Evolutionary conservation across 2,888 invertebrate species (phyloP), one percentile per base, ranked within the genome.

Genomic region (Mesoligia furuncula): DNA sequence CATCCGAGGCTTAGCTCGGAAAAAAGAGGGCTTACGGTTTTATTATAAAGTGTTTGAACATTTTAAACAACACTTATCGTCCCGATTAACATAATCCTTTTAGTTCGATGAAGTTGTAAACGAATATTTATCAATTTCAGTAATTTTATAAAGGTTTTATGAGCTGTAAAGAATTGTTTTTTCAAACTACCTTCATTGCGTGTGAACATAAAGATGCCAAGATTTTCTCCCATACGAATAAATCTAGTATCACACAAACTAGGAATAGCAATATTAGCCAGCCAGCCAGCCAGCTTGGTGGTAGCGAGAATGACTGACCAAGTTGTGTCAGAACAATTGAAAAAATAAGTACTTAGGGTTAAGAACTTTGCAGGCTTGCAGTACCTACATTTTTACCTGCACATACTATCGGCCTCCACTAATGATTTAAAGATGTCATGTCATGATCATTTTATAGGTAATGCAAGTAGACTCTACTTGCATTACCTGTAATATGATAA

Each of bases 1-100:
- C 68, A 64, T 77, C 36, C 65, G 62, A 64, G 51, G 45, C 27
- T 73, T 73, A 36, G 42, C 36, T 81, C 36, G 51, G 84, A 57
- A 74, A 64, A 64, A 64, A 64, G 27, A 54, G 36, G 24, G 17
- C 45, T 78, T 81, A 54, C 15, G 17, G 9, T 81, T 81, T 27
- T 36, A 62, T 74, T 59, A 51, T 81, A 59, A 45, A 51, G n/a
- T 42, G 20, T n/a, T 71, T 71, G 15, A 20, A 64, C 57, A 48
- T 45, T 67, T 77, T 57, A 48, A 79, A 54, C 45, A 45, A 59
- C 36, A 57, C 54, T 9, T 39, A 13, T 48, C 7, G 79, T 27
- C 42, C 17, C 48, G 76, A 69, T 48, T 62, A 27, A 15, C 9
- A 15, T 24, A 54, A 54, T 27, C 51, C 17, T 73, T 70, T 77